phyloP scores from a whole-genome alignment of 2,113 vertebrate species.

The Tragulus kanchil region DNA sequence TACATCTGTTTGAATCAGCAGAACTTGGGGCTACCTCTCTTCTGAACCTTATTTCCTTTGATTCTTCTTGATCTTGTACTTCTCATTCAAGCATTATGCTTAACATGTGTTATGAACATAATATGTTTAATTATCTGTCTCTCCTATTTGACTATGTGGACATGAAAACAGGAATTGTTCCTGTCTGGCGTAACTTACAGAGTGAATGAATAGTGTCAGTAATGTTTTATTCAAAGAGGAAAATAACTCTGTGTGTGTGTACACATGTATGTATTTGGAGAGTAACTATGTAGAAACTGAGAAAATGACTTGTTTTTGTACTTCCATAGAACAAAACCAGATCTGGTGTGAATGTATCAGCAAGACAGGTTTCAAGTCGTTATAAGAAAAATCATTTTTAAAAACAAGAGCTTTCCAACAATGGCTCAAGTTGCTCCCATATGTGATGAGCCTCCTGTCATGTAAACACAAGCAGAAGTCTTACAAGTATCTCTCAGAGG shows the following conservation, averaged over 20 bases:
- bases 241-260: background rate
- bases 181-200: background rate
- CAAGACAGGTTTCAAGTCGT: background rate
- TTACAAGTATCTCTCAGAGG: background rate
- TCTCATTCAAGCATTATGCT: background rate
- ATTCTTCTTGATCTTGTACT: conserved; percentile 49
- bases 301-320: background rate
- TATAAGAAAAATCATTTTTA: background rate
- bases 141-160: background rate
- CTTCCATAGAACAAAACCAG: background rate
- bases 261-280: background rate
- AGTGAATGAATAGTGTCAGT: background rate
- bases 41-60: background rate
- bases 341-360: background rate
- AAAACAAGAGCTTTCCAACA: background rate
- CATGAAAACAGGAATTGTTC: background rate
- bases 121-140: conserved; percentile 61
- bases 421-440: background rate
- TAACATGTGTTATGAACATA: conserved; percentile 10
- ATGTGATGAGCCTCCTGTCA: background rate
- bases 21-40: background rate
- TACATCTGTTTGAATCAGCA: background rate
- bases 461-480: background rate
- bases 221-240: background rate
- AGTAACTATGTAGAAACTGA: conserved; percentile 4